Base-by-base conservation (phyloP, 2,888 invertebrate species). In the Morpho helenor region DNA sequence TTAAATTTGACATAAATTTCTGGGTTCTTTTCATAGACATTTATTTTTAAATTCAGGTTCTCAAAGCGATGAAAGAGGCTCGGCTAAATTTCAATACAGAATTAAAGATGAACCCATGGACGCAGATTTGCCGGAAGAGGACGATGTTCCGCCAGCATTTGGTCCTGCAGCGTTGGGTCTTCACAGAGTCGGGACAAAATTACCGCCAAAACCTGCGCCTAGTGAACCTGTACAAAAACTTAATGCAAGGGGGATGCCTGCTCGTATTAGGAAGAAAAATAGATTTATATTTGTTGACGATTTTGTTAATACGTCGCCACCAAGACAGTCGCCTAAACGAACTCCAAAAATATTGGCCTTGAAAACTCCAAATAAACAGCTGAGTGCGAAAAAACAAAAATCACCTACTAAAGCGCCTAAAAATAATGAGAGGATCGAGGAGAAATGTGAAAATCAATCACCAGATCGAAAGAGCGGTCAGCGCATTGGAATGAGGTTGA, bases 261-360 rank as follows among this genome's bases (percentile, higher is more conserved):
- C 96, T 6, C 92, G 98, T 60, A 97, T 97, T 67, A 92, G 97
- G 41, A 98, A 97, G 82, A 96, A 96, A 75, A 98, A 98, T 80
- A 93, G 94, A 73, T 91, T 97, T 57, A 97, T 97, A 79, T 97
- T 94, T 82, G 97, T 97, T 80, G 97, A 98, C 80, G 96, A 97
- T 77, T 93, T 96, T 72, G 94, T 96, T 22, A 96, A 96, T 75
- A 84, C 84, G 7, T 95, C 95, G 48, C 95, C 95, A 72, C 94
- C 95, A 51, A 90, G 94, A 70, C 93, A 94, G 61, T 93, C 96
- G 16, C 94, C 95, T 9, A 94, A 94, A 73, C 92, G 94, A 74
- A 88, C 92, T 52, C 83, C 92, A n/a, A 93, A 93, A 73, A 91
- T 93, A 40, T 87, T 93, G 56, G 75, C 88, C 7, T n/a, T 55